A percentile compares a stretch with the other conserved stretches of the same genome.
Evolutionary conservation across 2,888 invertebrate genomes (phyloP).

Genomic region (Syrphus vitripennis): DNA sequence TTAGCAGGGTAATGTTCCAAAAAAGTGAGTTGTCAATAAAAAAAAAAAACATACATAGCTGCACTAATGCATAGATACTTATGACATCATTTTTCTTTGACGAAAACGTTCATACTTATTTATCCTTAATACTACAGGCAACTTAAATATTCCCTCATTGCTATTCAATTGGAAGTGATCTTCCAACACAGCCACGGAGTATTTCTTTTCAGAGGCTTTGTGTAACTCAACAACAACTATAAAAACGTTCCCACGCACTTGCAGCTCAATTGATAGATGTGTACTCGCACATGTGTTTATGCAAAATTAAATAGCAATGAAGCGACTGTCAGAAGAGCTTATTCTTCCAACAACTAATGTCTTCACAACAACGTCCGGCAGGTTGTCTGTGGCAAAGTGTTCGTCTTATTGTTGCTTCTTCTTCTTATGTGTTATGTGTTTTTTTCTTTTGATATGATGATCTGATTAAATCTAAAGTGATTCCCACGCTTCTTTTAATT

Average conservation of each 20-base stretch:
- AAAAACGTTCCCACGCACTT: constrained; percentile 62
- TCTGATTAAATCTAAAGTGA: constrained; percentile 8
- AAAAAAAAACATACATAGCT: too few relatives aligned
- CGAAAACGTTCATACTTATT: too few relatives aligned
- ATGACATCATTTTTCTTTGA: too few relatives aligned
- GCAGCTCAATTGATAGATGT: neutral
- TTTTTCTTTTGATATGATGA: neutral
- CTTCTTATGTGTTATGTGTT: too few relatives aligned
- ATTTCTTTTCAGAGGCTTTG: constrained; percentile 29
- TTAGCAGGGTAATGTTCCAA: too few relatives aligned
- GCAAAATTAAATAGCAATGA: constrained; percentile 56
- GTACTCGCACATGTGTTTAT: neutral
- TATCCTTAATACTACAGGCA: too few relatives aligned
- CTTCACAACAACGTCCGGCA: constrained; percentile 33
- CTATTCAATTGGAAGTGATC: neutral
- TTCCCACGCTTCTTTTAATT: constrained; percentile 65
- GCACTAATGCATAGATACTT: too few relatives aligned
- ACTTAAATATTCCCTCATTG: too few relatives aligned
- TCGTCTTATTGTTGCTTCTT: neutral
- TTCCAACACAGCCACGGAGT: constrained; percentile 10
- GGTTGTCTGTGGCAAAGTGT: constrained; percentile 20
- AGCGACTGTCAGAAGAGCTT: constrained; percentile 22
- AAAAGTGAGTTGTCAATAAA: too few relatives aligned
- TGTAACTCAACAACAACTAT: neutral
- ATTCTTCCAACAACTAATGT: neutral